These are phyloP conservation scores for Eubucco bourcierii DNA, from an alignment of 2,113 vertebrate genomes.

Conservation along the genomic window DNA sequence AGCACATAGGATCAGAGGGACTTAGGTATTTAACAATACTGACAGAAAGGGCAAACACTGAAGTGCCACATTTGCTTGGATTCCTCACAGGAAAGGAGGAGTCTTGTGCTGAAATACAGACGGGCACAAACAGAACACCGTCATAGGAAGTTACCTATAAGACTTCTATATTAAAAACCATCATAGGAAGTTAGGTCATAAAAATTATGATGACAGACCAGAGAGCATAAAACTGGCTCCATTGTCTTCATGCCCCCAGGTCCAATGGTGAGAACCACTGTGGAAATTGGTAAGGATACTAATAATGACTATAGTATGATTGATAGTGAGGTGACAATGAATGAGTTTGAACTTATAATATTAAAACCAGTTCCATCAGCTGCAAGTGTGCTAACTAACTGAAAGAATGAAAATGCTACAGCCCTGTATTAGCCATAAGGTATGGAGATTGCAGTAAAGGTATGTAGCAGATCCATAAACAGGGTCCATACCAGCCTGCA, in stretches of 20 bases:
- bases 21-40: background rate
- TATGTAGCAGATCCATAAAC: background rate
- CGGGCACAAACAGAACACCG: background rate
- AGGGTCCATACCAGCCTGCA: background rate
- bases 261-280: background rate
- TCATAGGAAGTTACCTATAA: background rate
- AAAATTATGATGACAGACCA: no score
- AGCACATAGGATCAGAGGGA: background rate
- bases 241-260: accelerated
- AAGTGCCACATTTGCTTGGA: background rate
- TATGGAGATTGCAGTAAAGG: background rate
- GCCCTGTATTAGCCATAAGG: background rate
- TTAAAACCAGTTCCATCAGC: background rate
- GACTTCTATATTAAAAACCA: background rate
- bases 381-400: background rate
- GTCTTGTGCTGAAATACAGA: background rate
- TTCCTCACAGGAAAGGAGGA: background rate
- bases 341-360: background rate
- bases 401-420: background rate
- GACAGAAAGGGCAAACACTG: background rate
- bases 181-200: no score
- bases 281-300: background rate
- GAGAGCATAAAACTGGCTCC: background rate
- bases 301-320: background rate
- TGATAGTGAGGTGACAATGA: background rate